Base-by-base conservation (phyloP, 2,797 vertebrate genomes). In the Malacoctenus gilli region DNA sequence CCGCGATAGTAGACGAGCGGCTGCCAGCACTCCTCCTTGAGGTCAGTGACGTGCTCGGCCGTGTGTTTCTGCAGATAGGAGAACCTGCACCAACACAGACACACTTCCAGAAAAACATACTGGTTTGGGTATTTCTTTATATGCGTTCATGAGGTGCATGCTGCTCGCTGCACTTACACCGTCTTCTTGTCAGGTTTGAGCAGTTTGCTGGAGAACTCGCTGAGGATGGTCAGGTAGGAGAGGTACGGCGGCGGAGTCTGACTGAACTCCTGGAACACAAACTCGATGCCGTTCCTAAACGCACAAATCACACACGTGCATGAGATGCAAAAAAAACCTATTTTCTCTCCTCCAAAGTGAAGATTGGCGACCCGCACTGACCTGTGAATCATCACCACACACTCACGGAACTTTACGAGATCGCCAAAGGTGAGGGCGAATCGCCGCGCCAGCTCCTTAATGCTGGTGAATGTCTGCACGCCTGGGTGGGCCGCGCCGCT, bases 361-460 rank as follows among this genome's bases (percentile, higher is more conserved):
- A n/a, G n/a, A n/a, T n/a, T n/a, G n/a, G n/a, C n/a, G n/a, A n/a
- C 7, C 8, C 1, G 0, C 0, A 2, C 70, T 22, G 87, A 96
- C 95, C 95, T 95, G 94, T 96, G 95, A 69, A 96, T 95, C 92
- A 95, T 89, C 57, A 94, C 93, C 39, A 96, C 66, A 16, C 93
- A 93, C 63, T 97, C 94, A 2, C 95, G 93, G 74, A 89, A 94
- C 87, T 95, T 96, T 81, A 93, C 79, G 13, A 90, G 91, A 83
- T 97, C 95, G 83, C 94, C 94, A 59, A 96, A 95, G 1, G 93
- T 95, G 65, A 96, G 92, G 1, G 95, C 92, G 74, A 96, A 96
- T 28, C 95, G 92, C 39, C 94, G 85, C 73, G 95, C 94, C 35
- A 97, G 92, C 79, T 97, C 95, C 82, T 94, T 97, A 76, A 97